phyloP scores from a whole-genome alignment of 2,113 vertebrate species.

The Melanocharis versteri region DNA sequence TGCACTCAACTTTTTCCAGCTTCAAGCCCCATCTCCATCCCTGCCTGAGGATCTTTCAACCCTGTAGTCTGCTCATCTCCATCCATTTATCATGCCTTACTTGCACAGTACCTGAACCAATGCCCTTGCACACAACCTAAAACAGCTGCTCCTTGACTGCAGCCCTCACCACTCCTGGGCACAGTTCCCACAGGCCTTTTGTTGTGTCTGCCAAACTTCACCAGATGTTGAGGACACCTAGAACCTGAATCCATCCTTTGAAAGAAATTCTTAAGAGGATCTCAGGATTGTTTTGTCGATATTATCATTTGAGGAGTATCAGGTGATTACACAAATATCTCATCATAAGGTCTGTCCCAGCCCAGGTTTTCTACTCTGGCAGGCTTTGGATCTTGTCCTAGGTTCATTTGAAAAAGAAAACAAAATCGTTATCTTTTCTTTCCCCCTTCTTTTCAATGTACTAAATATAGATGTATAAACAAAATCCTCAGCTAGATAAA shows the following conservation, averaged over 20 bases:
- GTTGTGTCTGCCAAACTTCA: neutral
- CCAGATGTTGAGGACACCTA: neutral
- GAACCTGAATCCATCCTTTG: neutral
- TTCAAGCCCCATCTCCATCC: neutral
- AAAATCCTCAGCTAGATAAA: constrained; percentile 47
- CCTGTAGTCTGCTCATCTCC: neutral
- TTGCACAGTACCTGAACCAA: neutral
- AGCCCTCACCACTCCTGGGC: neutral
- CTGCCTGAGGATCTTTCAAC: neutral
- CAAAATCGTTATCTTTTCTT: neutral
- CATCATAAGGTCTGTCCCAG: neutral
- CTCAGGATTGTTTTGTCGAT: neutral
- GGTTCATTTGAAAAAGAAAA: neutral
- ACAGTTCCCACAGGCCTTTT: neutral
- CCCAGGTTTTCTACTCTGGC: neutral
- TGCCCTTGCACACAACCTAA: neutral
- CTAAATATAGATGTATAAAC: constrained; percentile 51
- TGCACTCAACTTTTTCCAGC: neutral
- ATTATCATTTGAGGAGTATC: neutral
- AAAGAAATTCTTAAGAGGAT: neutral
- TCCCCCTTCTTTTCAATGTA: neutral
- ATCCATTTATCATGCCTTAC: neutral
- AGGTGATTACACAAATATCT: neutral
- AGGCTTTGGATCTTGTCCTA: neutral
- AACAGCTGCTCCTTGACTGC: neutral